Conservation (phyloP, 2,797 vertebrate genomes). For the Clarias laeviceps region DNA sequence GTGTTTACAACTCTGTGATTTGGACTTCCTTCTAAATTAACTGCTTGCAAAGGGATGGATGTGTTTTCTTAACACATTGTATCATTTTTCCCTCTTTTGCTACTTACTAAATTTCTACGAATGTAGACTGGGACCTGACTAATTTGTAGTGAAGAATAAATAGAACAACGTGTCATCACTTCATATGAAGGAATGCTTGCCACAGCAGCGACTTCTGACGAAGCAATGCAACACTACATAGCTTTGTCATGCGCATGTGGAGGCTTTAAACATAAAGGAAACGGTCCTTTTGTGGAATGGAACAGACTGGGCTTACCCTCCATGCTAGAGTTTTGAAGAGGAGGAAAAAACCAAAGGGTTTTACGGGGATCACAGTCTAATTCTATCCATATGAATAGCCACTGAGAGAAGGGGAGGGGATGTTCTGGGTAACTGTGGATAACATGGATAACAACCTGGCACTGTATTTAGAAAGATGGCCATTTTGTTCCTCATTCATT, state of each 20-base stretch:
- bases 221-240: conserved; percentile 58
- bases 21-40: background rate
- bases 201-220: conserved; percentile 47
- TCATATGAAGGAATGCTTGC: conserved; percentile 49
- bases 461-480: conserved; percentile 55
- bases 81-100: background rate
- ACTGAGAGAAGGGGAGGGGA: conserved; percentile 65
- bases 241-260: conserved; percentile 77
- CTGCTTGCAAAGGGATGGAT: background rate
- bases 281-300: conserved; percentile 66
- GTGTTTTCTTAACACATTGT: background rate
- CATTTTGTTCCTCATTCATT: conserved; percentile 73
- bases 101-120: background rate
- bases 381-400: conserved; percentile 82
- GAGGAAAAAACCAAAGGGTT: conserved; percentile 56
- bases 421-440: conserved; percentile 68
- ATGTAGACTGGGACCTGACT: background rate
- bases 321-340: conserved; percentile 62
- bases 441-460: conserved; percentile 59
- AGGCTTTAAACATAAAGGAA: conserved; percentile 76
- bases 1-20: background rate
- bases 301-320: conserved; percentile 63
- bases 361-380: conserved; percentile 70
- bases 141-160: conserved; percentile 26
- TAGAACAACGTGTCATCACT: conserved; percentile 16